These are phyloP conservation scores for Hyles vespertilio DNA, from an alignment of 1,140 invertebrate species.

Conservation along the genomic window DNA sequence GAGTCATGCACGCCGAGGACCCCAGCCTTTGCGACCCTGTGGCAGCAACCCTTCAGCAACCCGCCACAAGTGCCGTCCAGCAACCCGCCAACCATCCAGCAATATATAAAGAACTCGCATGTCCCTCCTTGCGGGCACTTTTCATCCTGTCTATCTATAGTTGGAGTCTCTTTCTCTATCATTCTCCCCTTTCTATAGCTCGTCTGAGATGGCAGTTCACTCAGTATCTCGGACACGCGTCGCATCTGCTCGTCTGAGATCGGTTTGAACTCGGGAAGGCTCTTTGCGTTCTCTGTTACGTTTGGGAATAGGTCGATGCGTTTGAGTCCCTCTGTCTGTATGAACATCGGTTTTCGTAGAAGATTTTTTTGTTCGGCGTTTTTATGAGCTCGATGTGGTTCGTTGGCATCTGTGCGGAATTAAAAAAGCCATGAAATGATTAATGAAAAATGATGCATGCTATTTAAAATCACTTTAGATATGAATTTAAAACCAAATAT, in stretches of 20 bases:
- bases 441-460: too few species aligned
- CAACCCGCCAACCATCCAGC: slow-evolving; percentile 93
- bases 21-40: slow-evolving; percentile 84
- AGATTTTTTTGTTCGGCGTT: slow-evolving; percentile 29
- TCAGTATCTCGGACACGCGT: slow-evolving; percentile 54
- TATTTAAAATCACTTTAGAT: too few species aligned
- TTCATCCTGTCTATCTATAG: slow-evolving; percentile 64
- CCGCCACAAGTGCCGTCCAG: slow-evolving; percentile 90
- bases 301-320: slow-evolving; percentile 45
- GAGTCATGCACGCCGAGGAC: slow-evolving; percentile 79
- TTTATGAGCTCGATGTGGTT: slow-evolving; percentile 61
- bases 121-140: slow-evolving; percentile 82
- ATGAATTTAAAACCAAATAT: too few species aligned
- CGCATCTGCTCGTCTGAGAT: slow-evolving; percentile 64
- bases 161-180: slow-evolving; percentile 35
- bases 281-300: slow-evolving; percentile 29
- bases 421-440: slow-evolving; percentile 29
- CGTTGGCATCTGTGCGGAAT: slow-evolving; percentile 65
- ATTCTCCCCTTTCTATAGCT: slow-evolving; percentile 48
- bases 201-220: slow-evolving; percentile 41
- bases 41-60: slow-evolving; percentile 92
- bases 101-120: slow-evolving; percentile 94
- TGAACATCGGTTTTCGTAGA: slow-evolving; percentile 60
- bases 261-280: slow-evolving; percentile 60
- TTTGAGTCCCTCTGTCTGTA: slow-evolving; percentile 50